A percentile compares a stretch with the other conserved stretches of the same genome.
These are phyloP conservation scores for Acleris holmiana DNA, from an alignment of 2,888 invertebrate genomes.

Conservation along the genomic window DNA sequence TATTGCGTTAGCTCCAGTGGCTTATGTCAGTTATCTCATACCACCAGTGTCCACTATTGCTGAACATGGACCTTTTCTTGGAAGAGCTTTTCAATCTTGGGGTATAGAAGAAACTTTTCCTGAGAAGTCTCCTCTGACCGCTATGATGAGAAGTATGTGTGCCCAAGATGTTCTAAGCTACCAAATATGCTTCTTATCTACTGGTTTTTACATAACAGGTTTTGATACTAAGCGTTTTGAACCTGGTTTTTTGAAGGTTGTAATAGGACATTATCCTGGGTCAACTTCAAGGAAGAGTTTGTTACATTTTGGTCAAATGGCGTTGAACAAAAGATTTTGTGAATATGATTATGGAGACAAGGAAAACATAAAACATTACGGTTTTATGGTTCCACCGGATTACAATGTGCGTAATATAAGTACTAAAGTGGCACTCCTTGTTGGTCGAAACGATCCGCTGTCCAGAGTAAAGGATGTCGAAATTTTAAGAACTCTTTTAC, in stretches of 20 bases:
- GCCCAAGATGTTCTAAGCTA: constrained; percentile 25
- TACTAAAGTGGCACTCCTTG: constrained; percentile 61
- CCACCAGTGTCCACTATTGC: constrained; percentile 25
- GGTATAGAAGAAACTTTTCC: constrained; percentile 36
- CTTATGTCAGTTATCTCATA: constrained; percentile 42
- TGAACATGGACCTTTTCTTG: constrained; percentile 19
- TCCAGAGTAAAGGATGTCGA: constrained; percentile 55
- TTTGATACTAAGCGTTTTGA: constrained; percentile 48
- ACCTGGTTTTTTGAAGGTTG: constrained; percentile 44
- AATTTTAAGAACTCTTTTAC: constrained; percentile 43
- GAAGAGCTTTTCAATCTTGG: constrained; percentile 16
- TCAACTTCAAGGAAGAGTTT: constrained; percentile 56
- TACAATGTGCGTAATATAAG: constrained; percentile 56
- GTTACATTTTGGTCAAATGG: constrained; percentile 53
- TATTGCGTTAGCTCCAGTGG: constrained; percentile 32
- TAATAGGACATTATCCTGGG: constrained; percentile 53
- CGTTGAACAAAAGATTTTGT: constrained; percentile 47
- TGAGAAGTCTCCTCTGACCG: constrained; percentile 32
- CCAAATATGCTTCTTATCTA: constrained; percentile 17
- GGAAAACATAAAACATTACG: constrained; percentile 50
- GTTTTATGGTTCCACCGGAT: constrained; percentile 46
- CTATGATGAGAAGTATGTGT: constrained; percentile 30
- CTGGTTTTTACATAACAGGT: constrained; percentile 12
- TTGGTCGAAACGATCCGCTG: constrained; percentile 80
- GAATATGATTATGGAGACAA: constrained; percentile 55